Percentiles rank a stretch among this genome's conserved stretches.
These are phyloP conservation scores for Drosophila multiciliata DNA, from an alignment of 2,888 invertebrate genomes.

Conservation along the genomic window DNA sequence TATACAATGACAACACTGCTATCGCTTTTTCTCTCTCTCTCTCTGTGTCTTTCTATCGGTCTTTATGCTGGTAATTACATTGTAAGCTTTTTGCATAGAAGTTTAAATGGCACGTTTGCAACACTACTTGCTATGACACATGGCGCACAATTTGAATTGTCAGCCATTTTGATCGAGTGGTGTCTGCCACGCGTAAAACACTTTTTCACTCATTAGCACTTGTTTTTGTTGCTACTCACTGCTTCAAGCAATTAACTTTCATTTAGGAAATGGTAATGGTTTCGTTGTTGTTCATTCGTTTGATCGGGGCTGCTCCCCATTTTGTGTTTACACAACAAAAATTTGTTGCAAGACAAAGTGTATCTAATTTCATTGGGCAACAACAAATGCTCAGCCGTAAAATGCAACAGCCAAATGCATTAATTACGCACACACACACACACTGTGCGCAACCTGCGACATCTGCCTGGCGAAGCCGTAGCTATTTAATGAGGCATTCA, in stretches of 20 bases:
- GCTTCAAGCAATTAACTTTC: slow-evolving; percentile 66
- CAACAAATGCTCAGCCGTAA: slow-evolving; percentile 59
- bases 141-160: slow-evolving; percentile 28
- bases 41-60: neutral
- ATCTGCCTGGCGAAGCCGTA: slow-evolving; percentile 42
- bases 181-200: slow-evolving; percentile 47
- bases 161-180: slow-evolving; percentile 18
- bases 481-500: slow-evolving; percentile 82
- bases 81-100: slow-evolving; percentile 16
- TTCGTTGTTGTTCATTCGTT: slow-evolving; percentile 26
- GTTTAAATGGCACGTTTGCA: slow-evolving; percentile 13
- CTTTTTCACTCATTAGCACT: slow-evolving; percentile 73
- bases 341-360: slow-evolving; percentile 66
- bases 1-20: slow-evolving; percentile 1
- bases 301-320: slow-evolving; percentile 45
- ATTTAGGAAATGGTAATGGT: slow-evolving; percentile 63
- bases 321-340: slow-evolving; percentile 69
- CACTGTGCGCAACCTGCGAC: slow-evolving; percentile 52
- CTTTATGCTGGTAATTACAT: neutral
- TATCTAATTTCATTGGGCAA: slow-evolving; percentile 72
- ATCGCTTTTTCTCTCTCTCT: neutral
- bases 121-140: slow-evolving; percentile 15
- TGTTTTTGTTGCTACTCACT: slow-evolving; percentile 38
- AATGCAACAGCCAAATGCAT: slow-evolving; percentile 73
- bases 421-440: slow-evolving; percentile 68